Conservation (phyloP, 2,113 vertebrate genomes). For the Heterocephalus glaber region DNA sequence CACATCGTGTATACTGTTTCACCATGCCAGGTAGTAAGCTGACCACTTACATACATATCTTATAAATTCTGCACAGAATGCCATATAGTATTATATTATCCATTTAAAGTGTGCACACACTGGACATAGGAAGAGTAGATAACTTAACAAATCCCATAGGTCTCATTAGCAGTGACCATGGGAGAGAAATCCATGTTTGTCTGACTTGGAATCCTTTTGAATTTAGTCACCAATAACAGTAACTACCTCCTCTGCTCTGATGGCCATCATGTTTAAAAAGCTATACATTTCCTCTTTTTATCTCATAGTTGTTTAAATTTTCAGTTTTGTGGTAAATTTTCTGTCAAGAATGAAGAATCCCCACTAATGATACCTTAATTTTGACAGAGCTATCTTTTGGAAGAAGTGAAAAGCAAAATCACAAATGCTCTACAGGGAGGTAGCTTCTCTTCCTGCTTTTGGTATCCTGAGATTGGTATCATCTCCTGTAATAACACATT, state of each 20-base stretch:
- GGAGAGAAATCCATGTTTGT: neutral
- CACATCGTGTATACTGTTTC: neutral
- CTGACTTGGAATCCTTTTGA: neutral
- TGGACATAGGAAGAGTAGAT: neutral
- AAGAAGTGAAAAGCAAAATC: neutral
- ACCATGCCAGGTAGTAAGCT: neutral
- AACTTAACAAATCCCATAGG: neutral
- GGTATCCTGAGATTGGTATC: neutral
- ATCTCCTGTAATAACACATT: neutral
- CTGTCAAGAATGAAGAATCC: neutral
- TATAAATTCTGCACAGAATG: no score
- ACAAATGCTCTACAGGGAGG: neutral
- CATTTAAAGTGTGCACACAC: neutral
- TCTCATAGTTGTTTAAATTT: neutral
- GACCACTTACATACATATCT: fast-evolving
- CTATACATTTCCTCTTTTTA: neutral
- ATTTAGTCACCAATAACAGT: neutral
- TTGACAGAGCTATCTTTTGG: neutral
- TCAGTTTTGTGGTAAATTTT: neutral
- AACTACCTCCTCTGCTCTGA: neutral
- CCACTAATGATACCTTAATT: no score
- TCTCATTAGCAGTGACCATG: neutral
- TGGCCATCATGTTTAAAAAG: neutral
- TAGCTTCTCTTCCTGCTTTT: neutral
- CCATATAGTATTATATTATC: neutral